Evolutionary conservation across 1,140 invertebrate species (phyloP), one percentile per base, ranked within the genome.

Genomic region (Homalodisca vitripennis): DNA sequence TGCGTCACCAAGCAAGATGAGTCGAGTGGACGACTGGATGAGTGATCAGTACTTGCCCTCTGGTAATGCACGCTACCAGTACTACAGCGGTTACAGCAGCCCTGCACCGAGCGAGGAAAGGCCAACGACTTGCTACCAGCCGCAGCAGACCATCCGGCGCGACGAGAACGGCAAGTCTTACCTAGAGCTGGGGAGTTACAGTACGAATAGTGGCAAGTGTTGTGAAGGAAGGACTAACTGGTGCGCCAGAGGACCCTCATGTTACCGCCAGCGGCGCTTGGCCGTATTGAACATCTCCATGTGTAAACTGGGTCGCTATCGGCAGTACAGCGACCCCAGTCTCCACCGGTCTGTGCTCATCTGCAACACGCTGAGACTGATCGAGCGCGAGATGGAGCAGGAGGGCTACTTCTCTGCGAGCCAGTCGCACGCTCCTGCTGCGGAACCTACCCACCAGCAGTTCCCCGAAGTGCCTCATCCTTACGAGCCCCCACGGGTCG

Each of bases 321-420:
- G 93, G 24, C 92, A 95, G 79, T 92, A 90, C 70, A 89, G 91
- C 1, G 94, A 97, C 78, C 93, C 94, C 17, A 92, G 91, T 68
- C 82, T 98, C n/a, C 87, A 93, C 66, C 87, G 93, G 47, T 97
- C 94, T 3, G 95, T 98, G 72, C 88, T 98, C 47, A 95, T 98
- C 73, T 95, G 94, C 82, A 98, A 97, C 79, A 97, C 95, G 10
- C 79, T 97, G 62, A 89, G 95, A 77, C 86, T 91, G 75, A 90
- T 98, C 72, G 94, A 97, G 81, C 85, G 90, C 29, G 94, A 97
- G 79, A 92, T 97, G 84, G 92, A 94, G 79, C 84, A 87, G 47
- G 93, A 95, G 79, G 84, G 80, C 70, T 85, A 68, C 57, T 69
- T 72, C 68, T 67, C 27, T 51, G 55, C 48, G 20, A 22, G 62